These are phyloP conservation scores for Aphaenogaster floridana DNA, from an alignment of 1,140 invertebrate genomes.

Conservation along the genomic window DNA sequence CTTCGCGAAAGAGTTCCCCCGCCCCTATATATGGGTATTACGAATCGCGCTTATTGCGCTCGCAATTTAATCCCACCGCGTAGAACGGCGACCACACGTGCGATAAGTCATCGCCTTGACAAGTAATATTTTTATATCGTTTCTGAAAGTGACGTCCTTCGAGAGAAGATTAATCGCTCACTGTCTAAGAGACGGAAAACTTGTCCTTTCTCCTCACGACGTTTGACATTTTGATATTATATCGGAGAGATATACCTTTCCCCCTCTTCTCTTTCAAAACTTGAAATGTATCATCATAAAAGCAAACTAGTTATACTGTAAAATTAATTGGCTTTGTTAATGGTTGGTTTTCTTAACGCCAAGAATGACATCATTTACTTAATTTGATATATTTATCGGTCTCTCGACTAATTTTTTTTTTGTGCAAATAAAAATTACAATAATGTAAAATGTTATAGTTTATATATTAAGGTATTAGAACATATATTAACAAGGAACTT, in stretches of 20 bases:
- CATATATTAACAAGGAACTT: background rate
- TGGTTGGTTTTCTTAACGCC: background rate
- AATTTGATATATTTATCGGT: background rate
- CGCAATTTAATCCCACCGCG: constrained; percentile 43
- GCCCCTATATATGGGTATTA: constrained; percentile 14
- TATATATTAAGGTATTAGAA: background rate
- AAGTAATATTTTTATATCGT: constrained; percentile 77
- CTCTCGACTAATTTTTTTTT: background rate
- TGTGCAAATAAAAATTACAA: constrained; percentile 6
- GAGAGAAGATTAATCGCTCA: constrained; percentile 72
- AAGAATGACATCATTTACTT: background rate
- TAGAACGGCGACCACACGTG: constrained; percentile 23
- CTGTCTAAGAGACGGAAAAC: constrained; percentile 52
- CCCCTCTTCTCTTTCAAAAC: background rate
- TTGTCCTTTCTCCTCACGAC: constrained; percentile 43
- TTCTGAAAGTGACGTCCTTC: constrained; percentile 73
- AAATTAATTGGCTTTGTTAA: constrained; percentile 32
- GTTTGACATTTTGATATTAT: constrained; percentile 58
- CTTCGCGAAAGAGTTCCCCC: constrained; percentile 10
- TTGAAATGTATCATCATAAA: background rate
- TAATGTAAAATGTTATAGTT: background rate
- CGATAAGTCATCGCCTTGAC: constrained; percentile 74
- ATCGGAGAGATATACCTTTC: constrained; percentile 27
- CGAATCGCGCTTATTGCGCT: constrained; percentile 70
- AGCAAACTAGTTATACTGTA: background rate